Percentiles rank a stretch among this genome's conserved stretches.
phyloP scores from a whole-genome alignment of 2,113 vertebrate genomes.

The Onychostoma macrolepis region DNA sequence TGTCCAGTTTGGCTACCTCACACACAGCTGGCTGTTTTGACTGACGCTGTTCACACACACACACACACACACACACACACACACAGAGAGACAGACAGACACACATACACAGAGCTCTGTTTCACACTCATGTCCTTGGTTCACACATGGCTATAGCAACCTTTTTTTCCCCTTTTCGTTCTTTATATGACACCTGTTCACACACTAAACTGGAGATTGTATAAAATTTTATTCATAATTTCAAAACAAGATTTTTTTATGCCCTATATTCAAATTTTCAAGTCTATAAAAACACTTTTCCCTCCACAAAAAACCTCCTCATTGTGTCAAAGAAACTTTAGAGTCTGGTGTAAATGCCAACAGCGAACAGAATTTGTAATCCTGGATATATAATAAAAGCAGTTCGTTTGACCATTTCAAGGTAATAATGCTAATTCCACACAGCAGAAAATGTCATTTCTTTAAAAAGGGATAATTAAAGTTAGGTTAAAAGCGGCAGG shows the following conservation, averaged over 20 bases:
- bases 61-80: background rate
- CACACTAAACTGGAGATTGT: background rate
- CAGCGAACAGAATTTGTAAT: background rate
- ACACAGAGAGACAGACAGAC: background rate
- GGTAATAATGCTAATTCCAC: background rate
- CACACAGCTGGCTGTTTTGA: slow-evolving; percentile 42
- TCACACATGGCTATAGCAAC: slow-evolving; percentile 19
- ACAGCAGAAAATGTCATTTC: background rate
- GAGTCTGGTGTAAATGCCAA: background rate
- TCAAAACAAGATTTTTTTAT: background rate
- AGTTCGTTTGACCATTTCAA: background rate
- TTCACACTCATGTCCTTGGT: slow-evolving; percentile 22
- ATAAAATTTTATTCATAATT: background rate
- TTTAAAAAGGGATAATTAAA: background rate
- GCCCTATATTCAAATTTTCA: background rate
- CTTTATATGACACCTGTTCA: background rate
- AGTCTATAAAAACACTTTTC: too few relatives aligned
- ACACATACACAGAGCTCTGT: slow-evolving; percentile 20
- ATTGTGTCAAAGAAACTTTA: background rate
- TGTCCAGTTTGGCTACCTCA: slow-evolving; percentile 23
- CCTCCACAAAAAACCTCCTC: background rate
- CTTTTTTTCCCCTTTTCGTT: too few relatives aligned
- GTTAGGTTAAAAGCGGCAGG: background rate
- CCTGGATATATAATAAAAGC: background rate
- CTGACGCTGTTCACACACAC: background rate